Evolutionary conservation across 2,797 vertebrate genomes (phyloP), one percentile per base, ranked within the genome.

Genomic region (Ptychobarbus kaznakovi): DNA sequence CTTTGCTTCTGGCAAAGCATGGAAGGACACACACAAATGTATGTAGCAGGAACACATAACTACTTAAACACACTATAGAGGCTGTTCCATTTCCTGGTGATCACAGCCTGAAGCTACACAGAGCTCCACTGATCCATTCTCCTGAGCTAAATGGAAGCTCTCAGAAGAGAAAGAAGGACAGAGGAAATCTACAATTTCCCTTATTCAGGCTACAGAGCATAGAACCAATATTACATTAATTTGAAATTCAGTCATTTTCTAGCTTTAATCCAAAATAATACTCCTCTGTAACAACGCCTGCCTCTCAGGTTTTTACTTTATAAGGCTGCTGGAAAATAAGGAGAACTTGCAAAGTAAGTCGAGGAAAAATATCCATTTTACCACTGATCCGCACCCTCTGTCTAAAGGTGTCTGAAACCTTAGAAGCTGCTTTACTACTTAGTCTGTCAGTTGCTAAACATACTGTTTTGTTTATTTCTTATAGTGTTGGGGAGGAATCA

Each of bases 1-100:
- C 69, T 74, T 85, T 80, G 77, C 73, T 80, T 85, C 68, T 25
- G 75, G 35, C 13, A n/a, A 72, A 68, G 65, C 73, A 78, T 81
- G 66, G 56, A 70, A 70, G 80, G 35, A 70, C 49, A 56, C 46
- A 38, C 16, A 44, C 5, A 75, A 83, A 84, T 84, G 28, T 65
- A 65, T 68, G 42, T 38, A 68, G 73, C 44, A 53, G 44, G 49
- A n/a, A 70, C 40, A 65, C 42, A 65, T 63, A 65, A 85, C 40
- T 13, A 38, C 56, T 85, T 22, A 6, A 80, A 80, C 56, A 85
- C 42, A 85, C 25, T 72, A 35, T 44, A 85, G 76, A 73, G 40
- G 69, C 44, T 80, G 18, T 73, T 85, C 42, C 68, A 80, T 32
- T 80, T 53, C 68, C 66, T 53, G 38, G 35, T 70, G 65, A 84